These are phyloP conservation scores for Drosophila greeni DNA, from an alignment of 2,888 invertebrate species.

Conservation along the genomic window DNA sequence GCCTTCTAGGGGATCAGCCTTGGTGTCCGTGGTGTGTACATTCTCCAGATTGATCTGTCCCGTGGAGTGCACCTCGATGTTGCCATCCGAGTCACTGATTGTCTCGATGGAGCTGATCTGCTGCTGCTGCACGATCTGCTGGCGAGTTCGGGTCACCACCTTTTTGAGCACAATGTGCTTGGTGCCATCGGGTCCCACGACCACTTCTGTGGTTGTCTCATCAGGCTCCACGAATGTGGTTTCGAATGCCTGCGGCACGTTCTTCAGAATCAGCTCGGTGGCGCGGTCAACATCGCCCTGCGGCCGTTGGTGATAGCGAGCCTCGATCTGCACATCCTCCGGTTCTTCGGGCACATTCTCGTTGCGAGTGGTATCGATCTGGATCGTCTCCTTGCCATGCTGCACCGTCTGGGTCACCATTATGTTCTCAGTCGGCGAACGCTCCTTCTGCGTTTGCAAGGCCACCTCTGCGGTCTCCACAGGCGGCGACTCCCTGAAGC, in stretches of 20 bases:
- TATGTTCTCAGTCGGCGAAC: constrained; percentile 82
- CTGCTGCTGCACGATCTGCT: constrained; percentile 83
- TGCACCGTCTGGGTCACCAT: constrained; percentile 83
- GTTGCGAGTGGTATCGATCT: constrained; percentile 84
- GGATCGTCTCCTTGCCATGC: constrained; percentile 84
- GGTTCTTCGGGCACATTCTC: constrained; percentile 80
- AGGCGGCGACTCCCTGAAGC: constrained; percentile 73
- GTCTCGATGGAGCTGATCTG: constrained; percentile 81
- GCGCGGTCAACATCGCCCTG: constrained; percentile 80
- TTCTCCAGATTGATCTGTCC: constrained; percentile 84
- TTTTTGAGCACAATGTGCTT: constrained; percentile 89
- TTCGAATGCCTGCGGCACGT: constrained; percentile 87
- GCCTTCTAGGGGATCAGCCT: constrained; percentile 81
- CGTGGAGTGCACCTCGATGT: constrained; percentile 82
- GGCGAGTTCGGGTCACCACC: constrained; percentile 83
- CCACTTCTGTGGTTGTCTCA: constrained; percentile 89
- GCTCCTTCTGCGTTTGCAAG: constrained; percentile 77
- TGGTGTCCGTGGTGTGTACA: constrained; percentile 63
- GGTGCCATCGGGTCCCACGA: constrained; percentile 88
- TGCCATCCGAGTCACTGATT: constrained; percentile 81
- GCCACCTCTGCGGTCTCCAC: constrained; percentile 33
- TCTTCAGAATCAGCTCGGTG: constrained; percentile 86
- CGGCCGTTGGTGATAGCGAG: constrained; percentile 83
- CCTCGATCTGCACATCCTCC: constrained; percentile 85
- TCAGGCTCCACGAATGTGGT: constrained; percentile 90